A percentile compares a stretch with the other conserved stretches of the same genome.
Conservation (phyloP, 2,888 invertebrate species). For the Cantharis rufa region DNA sequence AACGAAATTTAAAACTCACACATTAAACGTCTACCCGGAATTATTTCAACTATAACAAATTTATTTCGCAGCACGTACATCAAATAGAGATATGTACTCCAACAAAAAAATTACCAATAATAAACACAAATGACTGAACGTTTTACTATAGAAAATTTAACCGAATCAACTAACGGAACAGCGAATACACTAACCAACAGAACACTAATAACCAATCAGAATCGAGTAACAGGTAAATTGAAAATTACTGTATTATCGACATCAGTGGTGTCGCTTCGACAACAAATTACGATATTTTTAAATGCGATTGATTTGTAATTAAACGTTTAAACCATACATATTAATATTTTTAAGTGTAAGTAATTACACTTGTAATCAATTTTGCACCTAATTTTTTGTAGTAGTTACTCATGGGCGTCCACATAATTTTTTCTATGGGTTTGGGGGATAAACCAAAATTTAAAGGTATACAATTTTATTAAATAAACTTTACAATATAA, state of each 20-base stretch:
- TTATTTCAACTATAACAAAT: background rate
- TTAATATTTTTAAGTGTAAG: background rate
- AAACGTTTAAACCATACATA: background rate
- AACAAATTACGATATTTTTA: background rate
- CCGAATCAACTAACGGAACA: background rate
- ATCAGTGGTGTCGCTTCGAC: background rate
- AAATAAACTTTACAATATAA: too few relatives aligned
- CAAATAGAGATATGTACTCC: background rate
- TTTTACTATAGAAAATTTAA: background rate
- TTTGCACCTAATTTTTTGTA: background rate
- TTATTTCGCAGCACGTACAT: background rate
- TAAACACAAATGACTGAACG: background rate
- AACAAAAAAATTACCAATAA: background rate
- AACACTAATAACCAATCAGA: background rate
- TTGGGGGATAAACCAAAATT: too few relatives aligned
- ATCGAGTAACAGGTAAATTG: background rate
- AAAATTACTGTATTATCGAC: background rate
- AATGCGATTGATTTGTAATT: background rate
- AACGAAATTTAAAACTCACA: background rate
- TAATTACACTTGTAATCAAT: background rate
- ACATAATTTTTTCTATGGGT: too few relatives aligned
- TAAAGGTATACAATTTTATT: too few relatives aligned
- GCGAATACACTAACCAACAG: background rate
- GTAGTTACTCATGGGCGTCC: background rate
- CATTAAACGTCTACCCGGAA: background rate